Evolutionary conservation across 2,888 invertebrate species (phyloP), one percentile per base, ranked within the genome.

Genomic region (Apamea epomidion): DNA sequence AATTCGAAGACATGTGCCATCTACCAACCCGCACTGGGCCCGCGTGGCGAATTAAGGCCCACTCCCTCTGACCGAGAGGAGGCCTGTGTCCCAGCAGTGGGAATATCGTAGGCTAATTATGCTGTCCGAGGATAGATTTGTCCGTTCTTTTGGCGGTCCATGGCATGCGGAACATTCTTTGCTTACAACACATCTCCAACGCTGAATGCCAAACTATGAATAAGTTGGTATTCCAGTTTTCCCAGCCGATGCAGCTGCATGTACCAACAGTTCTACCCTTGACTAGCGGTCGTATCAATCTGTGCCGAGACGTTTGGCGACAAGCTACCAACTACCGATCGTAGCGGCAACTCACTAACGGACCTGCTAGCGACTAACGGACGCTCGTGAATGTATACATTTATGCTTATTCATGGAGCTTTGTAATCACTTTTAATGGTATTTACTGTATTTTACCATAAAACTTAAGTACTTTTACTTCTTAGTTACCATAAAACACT

Each of bases 311-410:
- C 58, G 82, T 82, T 82, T 64, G 67, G 37, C 29, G 82, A 86
- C 83, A 84, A 75, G 72, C 73, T 18, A 16, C 8, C 48, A 42
- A 18, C 62, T 12, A 2, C 62, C 37, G 54, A 69, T 64, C 29
- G 65, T 84, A 84, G 78, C 82, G 80, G 80, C 71, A 77, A 7
- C 37, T 64, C 0, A n/a, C 54, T 89, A 88, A 89, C 89, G 89
- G 89, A 74, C 37, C 32, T 2, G 3, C 32, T 32, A 32, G 32
- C 32, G 1, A 51, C 65, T 74, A 78, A 86, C 82, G 78, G 87
- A 64, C 58, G 14, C 7, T 25, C 32, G 10, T 71, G 74, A 72
- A 80, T 72, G 64, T 83, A 76, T 76, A 83, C 82, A 64, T 86
- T 82, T 82, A 86, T 83, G 84, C 77, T 83, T 84, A 86, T 86